Evolutionary conservation across 2,888 invertebrate species (phyloP).

Genomic region (Microplitis deprimator): DNA sequence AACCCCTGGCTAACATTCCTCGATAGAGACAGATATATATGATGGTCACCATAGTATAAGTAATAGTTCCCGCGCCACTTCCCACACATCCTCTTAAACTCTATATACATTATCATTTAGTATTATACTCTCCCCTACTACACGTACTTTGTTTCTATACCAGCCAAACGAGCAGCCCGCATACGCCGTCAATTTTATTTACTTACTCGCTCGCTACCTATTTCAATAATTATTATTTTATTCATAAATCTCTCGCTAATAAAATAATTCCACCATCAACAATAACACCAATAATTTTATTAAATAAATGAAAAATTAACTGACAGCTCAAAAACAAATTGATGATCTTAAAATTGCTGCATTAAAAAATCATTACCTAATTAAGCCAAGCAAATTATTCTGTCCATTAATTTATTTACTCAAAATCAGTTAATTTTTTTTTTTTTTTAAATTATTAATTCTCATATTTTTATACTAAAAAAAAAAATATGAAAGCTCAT

Average conservation of each 20-base stretch:
- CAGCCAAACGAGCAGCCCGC: slow-evolving; percentile 42
- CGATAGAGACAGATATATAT: slow-evolving; percentile 35
- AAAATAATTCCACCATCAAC: background rate
- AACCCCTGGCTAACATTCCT: slow-evolving; percentile 26
- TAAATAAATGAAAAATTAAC: background rate
- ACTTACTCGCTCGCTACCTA: slow-evolving; percentile 21
- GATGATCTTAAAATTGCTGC: background rate
- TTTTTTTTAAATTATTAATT: background rate
- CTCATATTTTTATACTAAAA: background rate
- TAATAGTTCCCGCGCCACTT: slow-evolving; percentile 67
- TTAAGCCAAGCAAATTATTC: too few relatives aligned
- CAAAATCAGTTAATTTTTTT: background rate
- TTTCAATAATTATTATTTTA: slow-evolving; percentile 28
- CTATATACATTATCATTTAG: background rate
- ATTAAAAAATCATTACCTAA: too few relatives aligned
- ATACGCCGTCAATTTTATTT: slow-evolving; percentile 40
- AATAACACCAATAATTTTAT: background rate
- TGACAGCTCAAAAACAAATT: background rate
- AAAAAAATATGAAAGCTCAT: background rate
- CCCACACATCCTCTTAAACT: slow-evolving; percentile 66
- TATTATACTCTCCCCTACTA: slow-evolving; percentile 26
- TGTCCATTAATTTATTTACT: background rate
- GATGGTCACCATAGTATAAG: slow-evolving; percentile 44
- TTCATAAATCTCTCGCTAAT: slow-evolving; percentile 9
- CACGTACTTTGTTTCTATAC: slow-evolving; percentile 30